These are phyloP conservation scores for Pseudopleuronectes americanus DNA, from an alignment of 2,797 vertebrate species.

Conservation along the genomic window DNA sequence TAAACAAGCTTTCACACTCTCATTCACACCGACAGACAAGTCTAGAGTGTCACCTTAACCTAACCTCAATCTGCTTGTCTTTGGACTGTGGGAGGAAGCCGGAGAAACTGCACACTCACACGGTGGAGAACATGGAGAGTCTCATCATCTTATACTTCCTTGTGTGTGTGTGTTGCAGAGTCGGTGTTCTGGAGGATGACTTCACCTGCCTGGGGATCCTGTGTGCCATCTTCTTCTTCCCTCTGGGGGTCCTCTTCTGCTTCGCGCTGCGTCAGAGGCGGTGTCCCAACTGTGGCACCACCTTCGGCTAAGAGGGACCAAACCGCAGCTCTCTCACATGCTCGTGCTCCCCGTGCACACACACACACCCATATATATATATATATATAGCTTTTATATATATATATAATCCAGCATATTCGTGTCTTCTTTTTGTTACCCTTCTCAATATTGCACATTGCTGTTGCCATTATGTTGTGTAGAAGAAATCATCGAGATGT, in stretches of 20 bases:
- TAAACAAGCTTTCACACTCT: no score
- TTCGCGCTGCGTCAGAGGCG: constrained; percentile 95
- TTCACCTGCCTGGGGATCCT: constrained; percentile 98
- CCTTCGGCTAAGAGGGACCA: constrained; percentile 90
- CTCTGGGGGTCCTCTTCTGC: constrained; percentile 97
- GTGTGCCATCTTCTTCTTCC: constrained; percentile 97
- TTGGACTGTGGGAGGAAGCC: no score
- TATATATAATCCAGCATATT: constrained; percentile 34
- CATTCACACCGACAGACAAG: no score
- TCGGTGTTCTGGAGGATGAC: constrained; percentile 97
- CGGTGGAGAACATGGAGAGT: no score
- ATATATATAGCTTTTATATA: background rate
- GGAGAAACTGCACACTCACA: no score
- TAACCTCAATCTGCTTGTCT: no score
- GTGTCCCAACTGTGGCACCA: constrained; percentile 97
- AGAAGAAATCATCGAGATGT: constrained; percentile 55
- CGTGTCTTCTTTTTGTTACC: constrained; percentile 33
- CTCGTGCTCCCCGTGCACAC: background rate
- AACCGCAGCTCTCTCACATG: constrained; percentile 46
- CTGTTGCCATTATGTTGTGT: constrained; percentile 64
- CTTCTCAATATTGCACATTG: constrained; percentile 65
- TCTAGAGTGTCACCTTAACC: no score
- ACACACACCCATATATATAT: background rate
- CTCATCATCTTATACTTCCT: background rate
- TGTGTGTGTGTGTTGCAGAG: constrained; percentile 81